phyloP scores from a whole-genome alignment of 2,797 vertebrate species.

The Rhinophrynus dorsalis region DNA sequence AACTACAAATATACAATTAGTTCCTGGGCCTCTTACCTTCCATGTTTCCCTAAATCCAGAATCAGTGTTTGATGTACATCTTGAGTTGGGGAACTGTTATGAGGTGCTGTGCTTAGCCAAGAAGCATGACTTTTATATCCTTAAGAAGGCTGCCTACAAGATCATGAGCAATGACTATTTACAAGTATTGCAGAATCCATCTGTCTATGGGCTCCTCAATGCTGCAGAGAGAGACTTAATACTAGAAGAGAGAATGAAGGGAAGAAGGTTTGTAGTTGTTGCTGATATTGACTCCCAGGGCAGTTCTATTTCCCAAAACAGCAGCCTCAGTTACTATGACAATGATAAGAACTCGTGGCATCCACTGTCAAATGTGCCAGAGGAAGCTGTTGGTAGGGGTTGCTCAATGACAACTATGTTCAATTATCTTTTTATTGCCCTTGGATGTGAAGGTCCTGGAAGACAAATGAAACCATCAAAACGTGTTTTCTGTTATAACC shows the following conservation, averaged over 20 bases:
- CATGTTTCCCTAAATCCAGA: slow-evolving; percentile 51
- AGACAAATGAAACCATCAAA: slow-evolving; percentile 72
- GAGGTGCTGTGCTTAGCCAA: slow-evolving; percentile 79
- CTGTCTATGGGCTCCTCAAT: slow-evolving; percentile 76
- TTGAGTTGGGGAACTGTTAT: slow-evolving; percentile 88
- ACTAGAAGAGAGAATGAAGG: slow-evolving; percentile 70
- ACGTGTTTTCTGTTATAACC: slow-evolving; percentile 91
- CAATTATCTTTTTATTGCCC: slow-evolving; percentile 90
- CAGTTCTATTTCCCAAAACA: slow-evolving; percentile 29
- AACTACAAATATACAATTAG: slow-evolving; percentile 47
- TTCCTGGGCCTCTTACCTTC: slow-evolving; percentile 60
- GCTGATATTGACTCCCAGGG: slow-evolving; percentile 78
- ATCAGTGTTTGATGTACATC: slow-evolving; percentile 60
- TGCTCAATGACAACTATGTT: slow-evolving; percentile 87
- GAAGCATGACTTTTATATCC: slow-evolving; percentile 65
- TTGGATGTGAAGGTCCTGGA: slow-evolving; percentile 75
- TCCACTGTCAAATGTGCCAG: slow-evolving; percentile 73
- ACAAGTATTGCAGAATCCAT: slow-evolving; percentile 80
- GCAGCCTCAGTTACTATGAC: slow-evolving; percentile 83
- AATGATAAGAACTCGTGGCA: slow-evolving; percentile 76
- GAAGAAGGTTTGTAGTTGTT: slow-evolving; percentile 72
- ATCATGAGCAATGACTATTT: slow-evolving; percentile 93
- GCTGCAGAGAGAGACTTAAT: slow-evolving; percentile 82
- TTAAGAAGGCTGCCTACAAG: slow-evolving; percentile 76
- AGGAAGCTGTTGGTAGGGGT: slow-evolving; percentile 79